Conservation (phyloP, 2,113 vertebrate genomes). For the Pterocles orientalis region DNA sequence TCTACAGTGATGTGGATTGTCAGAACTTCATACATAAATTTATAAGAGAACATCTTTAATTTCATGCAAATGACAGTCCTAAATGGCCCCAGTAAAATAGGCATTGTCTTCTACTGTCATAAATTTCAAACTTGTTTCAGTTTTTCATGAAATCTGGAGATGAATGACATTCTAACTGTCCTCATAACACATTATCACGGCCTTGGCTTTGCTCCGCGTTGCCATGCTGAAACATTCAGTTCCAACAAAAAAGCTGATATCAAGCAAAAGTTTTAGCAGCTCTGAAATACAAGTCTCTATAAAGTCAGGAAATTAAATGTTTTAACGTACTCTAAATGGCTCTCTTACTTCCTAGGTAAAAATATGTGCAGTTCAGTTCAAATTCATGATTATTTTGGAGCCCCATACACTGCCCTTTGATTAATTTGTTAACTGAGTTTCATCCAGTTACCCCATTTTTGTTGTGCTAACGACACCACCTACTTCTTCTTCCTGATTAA, state of each 20-base stretch:
- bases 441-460: background rate
- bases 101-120: slow-evolving; percentile 18
- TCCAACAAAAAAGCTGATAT: background rate
- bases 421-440: background rate
- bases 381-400: background rate
- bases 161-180: background rate
- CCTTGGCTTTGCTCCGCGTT: background rate
- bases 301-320: background rate
- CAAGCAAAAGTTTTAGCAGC: background rate
- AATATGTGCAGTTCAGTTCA: background rate
- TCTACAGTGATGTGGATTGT: slow-evolving; percentile 13
- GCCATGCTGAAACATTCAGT: background rate
- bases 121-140: slow-evolving; percentile 2
- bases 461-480: background rate
- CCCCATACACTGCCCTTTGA: background rate
- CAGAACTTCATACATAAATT: slow-evolving; percentile 59
- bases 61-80: slow-evolving; percentile 56
- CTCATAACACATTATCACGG: background rate
- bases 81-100: slow-evolving; percentile 39
- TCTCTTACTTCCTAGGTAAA: background rate
- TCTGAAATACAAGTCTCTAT: background rate
- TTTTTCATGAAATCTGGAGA: background rate
- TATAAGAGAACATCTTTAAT: slow-evolving; percentile 50
- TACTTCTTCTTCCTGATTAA: background rate
- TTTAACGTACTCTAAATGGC: background rate